Conservation (phyloP, 2,888 invertebrate species). For the Drosophila differens region DNA sequence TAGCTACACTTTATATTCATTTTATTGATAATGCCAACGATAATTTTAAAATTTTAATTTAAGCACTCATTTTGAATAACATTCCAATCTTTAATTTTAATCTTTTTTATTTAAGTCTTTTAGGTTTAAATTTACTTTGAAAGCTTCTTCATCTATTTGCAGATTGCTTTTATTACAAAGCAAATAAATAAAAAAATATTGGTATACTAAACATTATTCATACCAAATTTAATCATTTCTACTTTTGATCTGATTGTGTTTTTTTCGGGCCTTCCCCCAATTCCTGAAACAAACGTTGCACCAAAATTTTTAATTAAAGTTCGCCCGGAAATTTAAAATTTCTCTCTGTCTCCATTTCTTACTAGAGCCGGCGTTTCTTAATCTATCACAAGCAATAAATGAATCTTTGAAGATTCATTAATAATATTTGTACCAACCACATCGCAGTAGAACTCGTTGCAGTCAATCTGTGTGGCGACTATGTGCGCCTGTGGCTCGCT, state of each 20-base stretch:
- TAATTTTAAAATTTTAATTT: accelerated
- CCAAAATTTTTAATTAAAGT: neutral
- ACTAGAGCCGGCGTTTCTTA: neutral
- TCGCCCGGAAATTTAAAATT: neutral
- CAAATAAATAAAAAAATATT: neutral
- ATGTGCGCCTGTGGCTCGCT: conserved; percentile 60
- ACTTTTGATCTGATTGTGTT: neutral
- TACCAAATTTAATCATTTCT: neutral
- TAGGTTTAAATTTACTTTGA: neutral
- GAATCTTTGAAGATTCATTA: neutral
- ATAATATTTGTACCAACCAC: conserved; percentile 70
- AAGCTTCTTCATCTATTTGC: neutral
- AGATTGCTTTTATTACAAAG: neutral
- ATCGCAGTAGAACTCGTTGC: conserved; percentile 83
- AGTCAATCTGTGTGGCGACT: conserved; percentile 74
- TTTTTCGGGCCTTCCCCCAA: neutral
- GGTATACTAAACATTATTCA: neutral
- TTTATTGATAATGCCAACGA: neutral
- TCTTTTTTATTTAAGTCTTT: neutral
- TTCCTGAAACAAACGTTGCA: neutral
- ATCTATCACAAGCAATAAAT: neutral
- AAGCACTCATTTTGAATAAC: neutral
- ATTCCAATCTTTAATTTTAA: neutral
- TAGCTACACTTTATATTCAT: neutral
- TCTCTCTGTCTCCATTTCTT: neutral